Conservation (phyloP, 1,140 invertebrate genomes). For the Bombus affinis region DNA sequence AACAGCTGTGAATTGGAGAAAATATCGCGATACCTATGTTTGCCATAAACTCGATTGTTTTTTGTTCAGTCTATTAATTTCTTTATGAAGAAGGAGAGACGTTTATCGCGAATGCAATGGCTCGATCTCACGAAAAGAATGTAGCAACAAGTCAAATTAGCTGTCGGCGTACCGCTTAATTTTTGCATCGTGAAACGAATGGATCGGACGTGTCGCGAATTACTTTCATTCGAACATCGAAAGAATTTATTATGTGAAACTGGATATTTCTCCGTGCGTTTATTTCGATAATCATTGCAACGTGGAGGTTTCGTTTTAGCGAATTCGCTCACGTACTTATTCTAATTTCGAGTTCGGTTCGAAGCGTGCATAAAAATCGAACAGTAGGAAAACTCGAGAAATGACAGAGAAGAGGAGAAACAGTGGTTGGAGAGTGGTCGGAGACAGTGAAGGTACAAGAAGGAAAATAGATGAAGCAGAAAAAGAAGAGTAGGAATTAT, state of each 20-base stretch:
- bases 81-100: not conserved
- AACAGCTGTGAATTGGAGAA: too few relatives aligned
- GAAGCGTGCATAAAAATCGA: not conserved
- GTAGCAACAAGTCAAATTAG: not conserved
- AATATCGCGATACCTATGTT: not conserved
- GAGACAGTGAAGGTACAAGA: not conserved
- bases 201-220: conserved; percentile 14
- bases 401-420: not conserved
- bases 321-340: not conserved
- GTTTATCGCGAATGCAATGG: not conserved
- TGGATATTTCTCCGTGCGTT: not conserved
- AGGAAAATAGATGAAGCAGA: not conserved
- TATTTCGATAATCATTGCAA: not conserved
- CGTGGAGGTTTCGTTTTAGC: not conserved
- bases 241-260: not conserved
- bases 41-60: not conserved
- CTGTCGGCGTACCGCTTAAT: not conserved
- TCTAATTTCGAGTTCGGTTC: not conserved
- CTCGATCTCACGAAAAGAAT: not conserved
- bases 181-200: not conserved
- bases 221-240: not conserved
- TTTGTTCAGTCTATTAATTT: not conserved
- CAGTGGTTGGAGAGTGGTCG: too few relatives aligned
- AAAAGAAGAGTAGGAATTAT: not conserved
- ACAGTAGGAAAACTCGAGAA: not conserved